These are phyloP conservation scores for Pasiphila rectangulata DNA, from an alignment of 2,888 invertebrate species.

Conservation along the genomic window DNA sequence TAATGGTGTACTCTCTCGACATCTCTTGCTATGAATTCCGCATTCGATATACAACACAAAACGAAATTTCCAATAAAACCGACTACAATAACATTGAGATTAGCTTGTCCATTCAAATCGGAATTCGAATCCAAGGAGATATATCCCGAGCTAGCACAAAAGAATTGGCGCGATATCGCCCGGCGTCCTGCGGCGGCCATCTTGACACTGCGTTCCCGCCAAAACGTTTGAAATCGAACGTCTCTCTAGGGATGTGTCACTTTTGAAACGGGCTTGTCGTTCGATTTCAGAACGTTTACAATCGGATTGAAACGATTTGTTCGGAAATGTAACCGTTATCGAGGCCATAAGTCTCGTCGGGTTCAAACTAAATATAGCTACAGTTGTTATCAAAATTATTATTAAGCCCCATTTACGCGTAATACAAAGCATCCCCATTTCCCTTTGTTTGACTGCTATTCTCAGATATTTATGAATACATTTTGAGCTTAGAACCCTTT, in stretches of 20 bases:
- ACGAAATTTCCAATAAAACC: constrained; percentile 47
- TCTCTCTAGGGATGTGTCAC: constrained; percentile 53
- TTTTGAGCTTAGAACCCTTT: constrained; percentile 32
- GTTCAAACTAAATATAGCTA: constrained; percentile 1
- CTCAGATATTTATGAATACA: constrained; percentile 31
- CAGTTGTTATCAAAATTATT: not conserved
- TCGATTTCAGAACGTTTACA: constrained; percentile 68
- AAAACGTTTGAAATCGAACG: constrained; percentile 37
- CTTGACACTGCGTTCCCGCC: constrained; percentile 36
- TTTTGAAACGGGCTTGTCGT: constrained; percentile 39
- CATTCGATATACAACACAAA: constrained; percentile 34
- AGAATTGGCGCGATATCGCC: constrained; percentile 74
- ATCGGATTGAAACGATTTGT: constrained; percentile 47
- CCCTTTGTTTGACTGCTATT: constrained; percentile 9
- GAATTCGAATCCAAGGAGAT: constrained; percentile 57
- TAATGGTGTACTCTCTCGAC: not conserved
- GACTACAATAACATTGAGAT: constrained; percentile 62
- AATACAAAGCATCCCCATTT: constrained; percentile 6
- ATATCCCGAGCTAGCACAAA: constrained; percentile 59
- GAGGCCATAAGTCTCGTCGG: constrained; percentile 21
- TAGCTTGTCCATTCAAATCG: constrained; percentile 68
- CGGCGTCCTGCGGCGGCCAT: constrained; percentile 45
- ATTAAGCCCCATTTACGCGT: not conserved
- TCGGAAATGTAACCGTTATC: constrained; percentile 30
- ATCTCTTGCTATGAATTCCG: constrained; percentile 10